phyloP scores from a whole-genome alignment of 2,113 vertebrate genomes.

The Podarcis raffonei region DNA sequence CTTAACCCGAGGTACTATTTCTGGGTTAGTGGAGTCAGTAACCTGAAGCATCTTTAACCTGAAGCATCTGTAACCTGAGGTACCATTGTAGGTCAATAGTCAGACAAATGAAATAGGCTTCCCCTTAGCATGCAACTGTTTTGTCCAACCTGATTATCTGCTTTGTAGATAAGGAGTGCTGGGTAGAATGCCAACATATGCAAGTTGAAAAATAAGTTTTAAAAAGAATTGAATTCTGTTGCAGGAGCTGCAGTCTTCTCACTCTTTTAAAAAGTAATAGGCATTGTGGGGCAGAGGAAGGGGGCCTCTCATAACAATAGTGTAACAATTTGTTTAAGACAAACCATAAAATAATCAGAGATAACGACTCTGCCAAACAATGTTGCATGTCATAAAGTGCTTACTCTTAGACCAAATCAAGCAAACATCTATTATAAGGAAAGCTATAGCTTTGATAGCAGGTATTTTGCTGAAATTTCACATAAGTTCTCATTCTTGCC shows the following conservation, averaged over 20 bases:
- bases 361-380: background rate
- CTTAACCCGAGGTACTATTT: too few species aligned
- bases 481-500: background rate
- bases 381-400: background rate
- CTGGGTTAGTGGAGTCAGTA: too few species aligned
- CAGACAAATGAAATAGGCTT: background rate
- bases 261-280: background rate
- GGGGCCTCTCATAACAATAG: background rate
- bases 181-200: background rate
- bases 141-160: background rate
- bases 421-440: background rate
- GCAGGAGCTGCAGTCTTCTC: background rate
- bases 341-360: background rate
- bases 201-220: background rate
- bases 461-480: background rate
- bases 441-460: background rate
- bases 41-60: too few species aligned
- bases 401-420: background rate
- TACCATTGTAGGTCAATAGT: background rate
- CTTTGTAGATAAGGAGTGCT: background rate
- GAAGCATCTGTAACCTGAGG: too few species aligned
- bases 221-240: background rate
- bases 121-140: background rate
- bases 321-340: background rate
- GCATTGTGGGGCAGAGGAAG: too few species aligned